Conservation (phyloP, 1,140 invertebrate genomes). For the Physella acuta region DNA sequence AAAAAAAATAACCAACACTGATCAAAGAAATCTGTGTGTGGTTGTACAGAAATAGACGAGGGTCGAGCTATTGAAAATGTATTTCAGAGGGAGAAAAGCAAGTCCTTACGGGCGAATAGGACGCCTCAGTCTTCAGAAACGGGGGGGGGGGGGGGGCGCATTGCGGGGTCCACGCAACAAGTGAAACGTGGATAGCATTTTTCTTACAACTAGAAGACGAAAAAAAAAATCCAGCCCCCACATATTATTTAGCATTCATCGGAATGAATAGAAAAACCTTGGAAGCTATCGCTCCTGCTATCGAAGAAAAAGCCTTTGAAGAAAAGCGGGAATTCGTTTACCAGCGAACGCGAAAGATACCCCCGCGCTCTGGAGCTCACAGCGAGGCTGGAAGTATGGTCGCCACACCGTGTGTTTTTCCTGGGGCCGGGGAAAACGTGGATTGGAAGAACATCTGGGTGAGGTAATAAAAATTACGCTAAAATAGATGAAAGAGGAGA, state of each 20-base stretch:
- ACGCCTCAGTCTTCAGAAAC: too few species aligned
- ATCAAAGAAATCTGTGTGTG: too few species aligned
- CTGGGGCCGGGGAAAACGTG: neutral
- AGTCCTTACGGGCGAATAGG: too few species aligned
- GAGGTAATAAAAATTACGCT: conserved; percentile 17
- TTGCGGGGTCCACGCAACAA: too few species aligned
- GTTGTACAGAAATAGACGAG: too few species aligned
- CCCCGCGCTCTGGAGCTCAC: conserved; percentile 7
- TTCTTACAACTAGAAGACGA: too few species aligned
- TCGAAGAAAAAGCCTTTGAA: neutral
- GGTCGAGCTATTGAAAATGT: too few species aligned
- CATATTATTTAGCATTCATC: neutral
- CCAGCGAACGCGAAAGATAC: neutral
- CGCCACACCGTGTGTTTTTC: neutral
- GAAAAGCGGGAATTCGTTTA: neutral
- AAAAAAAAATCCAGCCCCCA: too few species aligned
- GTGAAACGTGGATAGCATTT: too few species aligned
- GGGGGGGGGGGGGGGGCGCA: too few species aligned
- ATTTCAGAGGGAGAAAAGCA: too few species aligned
- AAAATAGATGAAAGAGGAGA: conserved; percentile 19
- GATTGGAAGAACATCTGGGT: conserved; percentile 14
- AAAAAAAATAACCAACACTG: too few species aligned
- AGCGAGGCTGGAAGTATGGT: neutral
- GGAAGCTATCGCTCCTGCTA: neutral
- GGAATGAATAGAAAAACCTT: neutral